These are phyloP conservation scores for Chelonus formosanus DNA, from an alignment of 2,888 invertebrate genomes.

Conservation along the genomic window DNA sequence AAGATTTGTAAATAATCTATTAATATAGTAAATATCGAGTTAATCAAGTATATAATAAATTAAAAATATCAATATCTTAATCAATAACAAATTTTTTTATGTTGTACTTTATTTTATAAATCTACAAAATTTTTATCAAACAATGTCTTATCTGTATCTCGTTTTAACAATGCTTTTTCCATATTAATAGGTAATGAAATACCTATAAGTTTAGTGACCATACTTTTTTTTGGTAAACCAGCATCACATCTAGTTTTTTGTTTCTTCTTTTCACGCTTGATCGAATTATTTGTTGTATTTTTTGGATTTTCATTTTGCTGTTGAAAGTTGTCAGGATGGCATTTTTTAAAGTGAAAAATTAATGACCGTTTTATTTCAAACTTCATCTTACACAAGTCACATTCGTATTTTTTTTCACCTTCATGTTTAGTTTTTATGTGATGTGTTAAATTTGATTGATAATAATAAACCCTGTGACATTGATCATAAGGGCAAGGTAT, in stretches of 20 bases:
- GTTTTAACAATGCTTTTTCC: constrained; percentile 37
- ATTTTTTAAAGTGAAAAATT: constrained; percentile 43
- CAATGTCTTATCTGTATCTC: constrained; percentile 17
- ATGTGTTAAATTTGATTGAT: background rate
- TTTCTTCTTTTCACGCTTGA: constrained; percentile 5
- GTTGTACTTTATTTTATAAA: constrained; percentile 4
- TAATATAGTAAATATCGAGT: background rate
- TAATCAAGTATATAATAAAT: background rate
- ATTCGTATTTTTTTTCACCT: background rate
- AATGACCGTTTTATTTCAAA: constrained; percentile 43
- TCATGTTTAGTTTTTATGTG: constrained; percentile 1
- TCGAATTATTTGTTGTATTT: constrained; percentile 14
- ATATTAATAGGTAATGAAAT: constrained; percentile 39
- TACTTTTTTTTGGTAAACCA: constrained; percentile 47
- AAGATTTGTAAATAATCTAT: too few species aligned
- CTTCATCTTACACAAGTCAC: constrained; percentile 11
- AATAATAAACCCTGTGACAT: background rate
- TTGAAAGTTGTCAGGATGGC: constrained; percentile 34
- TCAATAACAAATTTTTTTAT: constrained; percentile 8
- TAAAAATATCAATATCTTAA: background rate
- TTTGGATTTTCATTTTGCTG: constrained; percentile 34
- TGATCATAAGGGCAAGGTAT: constrained; percentile 13
- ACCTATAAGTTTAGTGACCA: constrained; percentile 46
- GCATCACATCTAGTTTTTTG: constrained; percentile 45
- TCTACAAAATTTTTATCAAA: constrained; percentile 16